Conservation (phyloP, 92 coral and sea anemone genomes). For the Heteractis magnifica region DNA sequence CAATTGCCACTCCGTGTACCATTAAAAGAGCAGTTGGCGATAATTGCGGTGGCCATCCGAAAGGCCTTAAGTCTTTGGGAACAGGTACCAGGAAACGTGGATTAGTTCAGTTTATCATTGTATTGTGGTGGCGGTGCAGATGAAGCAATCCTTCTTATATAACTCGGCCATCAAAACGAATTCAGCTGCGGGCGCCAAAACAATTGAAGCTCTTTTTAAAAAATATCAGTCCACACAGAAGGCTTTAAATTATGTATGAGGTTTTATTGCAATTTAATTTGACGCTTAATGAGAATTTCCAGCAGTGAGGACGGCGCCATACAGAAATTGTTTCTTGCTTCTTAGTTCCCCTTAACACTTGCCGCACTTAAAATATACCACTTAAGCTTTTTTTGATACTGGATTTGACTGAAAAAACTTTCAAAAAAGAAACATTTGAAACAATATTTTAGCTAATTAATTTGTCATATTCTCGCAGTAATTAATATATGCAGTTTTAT, state of each 20-base stretch:
- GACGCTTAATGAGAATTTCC: neutral
- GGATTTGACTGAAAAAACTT: no score
- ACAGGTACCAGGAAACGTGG: neutral
- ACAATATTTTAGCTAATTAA: no score
- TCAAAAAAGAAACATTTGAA: no score
- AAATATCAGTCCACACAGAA: neutral
- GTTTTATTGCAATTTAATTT: neutral
- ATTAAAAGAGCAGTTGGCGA: conserved; percentile 7
- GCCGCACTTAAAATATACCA: no score
- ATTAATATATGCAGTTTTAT: no score
- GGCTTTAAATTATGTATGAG: neutral
- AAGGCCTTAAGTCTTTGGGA: neutral
- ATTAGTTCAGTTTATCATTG: neutral
- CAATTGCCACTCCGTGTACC: neutral
- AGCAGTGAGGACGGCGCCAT: neutral
- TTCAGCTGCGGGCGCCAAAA: no score
- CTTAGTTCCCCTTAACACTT: neutral
- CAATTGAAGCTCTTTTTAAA: neutral
- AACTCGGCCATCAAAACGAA: no score
- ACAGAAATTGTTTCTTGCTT: neutral
- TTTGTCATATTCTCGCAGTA: no score
- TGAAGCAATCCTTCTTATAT: neutral
- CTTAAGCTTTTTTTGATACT: no score
- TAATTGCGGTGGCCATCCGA: neutral
- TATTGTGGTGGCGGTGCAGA: neutral